Percentiles rank a stretch among this genome's conserved stretches.
Evolutionary conservation across 2,797 vertebrate species (phyloP).

Genomic region (Liparis tanakae): DNA sequence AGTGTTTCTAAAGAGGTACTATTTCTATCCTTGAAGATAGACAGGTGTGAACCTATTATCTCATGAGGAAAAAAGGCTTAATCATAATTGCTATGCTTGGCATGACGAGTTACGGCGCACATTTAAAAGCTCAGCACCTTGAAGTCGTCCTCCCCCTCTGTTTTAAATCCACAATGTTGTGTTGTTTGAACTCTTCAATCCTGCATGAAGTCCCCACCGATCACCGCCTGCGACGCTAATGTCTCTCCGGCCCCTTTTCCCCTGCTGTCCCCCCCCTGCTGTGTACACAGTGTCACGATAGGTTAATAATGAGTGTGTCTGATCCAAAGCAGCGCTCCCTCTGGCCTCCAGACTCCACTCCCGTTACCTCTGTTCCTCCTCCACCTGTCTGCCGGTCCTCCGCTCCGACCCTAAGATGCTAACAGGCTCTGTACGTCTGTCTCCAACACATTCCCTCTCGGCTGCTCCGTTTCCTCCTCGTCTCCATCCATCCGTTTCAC

Average conservation of each 20-base stretch:
- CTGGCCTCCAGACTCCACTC: constrained; percentile 44
- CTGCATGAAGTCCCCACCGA: constrained; percentile 19
- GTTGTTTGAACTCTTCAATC: constrained; percentile 15
- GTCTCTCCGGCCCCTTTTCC: constrained; percentile 26
- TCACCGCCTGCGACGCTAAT: constrained; percentile 35
- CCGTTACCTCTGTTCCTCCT: constrained; percentile 33
- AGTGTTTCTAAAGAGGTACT: background rate
- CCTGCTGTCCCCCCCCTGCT: constrained; percentile 34
- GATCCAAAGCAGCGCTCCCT: constrained; percentile 52
- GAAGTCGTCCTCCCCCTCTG: background rate
- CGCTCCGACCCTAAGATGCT: constrained; percentile 44
- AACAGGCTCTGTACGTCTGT: constrained; percentile 37
- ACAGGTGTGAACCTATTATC: constrained; percentile 8
- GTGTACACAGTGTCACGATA: constrained; percentile 59
- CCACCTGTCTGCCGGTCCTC: constrained; percentile 53
- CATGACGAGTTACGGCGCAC: constrained; percentile 2
- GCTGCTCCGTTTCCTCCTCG: constrained; percentile 1
- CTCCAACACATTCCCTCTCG: constrained; percentile 9
- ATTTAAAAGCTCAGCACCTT: constrained; percentile 26
- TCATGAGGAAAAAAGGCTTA: background rate
- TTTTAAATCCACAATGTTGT: constrained; percentile 32
- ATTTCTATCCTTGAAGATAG: background rate
- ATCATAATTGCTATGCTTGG: constrained; percentile 21
- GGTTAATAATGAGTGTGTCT: constrained; percentile 54
- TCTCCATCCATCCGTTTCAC: background rate